Evolutionary conservation across 2,888 invertebrate species (phyloP).

Genomic region (Sipha maydis): DNA sequence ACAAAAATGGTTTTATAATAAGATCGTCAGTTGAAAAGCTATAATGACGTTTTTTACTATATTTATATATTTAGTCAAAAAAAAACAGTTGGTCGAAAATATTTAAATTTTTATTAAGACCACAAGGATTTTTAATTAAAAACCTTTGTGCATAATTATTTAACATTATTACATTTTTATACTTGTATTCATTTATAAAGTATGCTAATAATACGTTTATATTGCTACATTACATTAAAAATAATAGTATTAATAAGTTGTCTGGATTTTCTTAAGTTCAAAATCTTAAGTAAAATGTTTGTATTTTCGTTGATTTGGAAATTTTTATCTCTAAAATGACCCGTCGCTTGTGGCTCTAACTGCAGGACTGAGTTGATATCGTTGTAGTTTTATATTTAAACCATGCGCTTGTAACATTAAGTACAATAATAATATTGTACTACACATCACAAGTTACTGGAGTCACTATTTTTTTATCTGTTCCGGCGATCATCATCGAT

Average conservation of each 20-base stretch:
- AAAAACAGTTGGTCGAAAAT: slow-evolving; percentile 1
- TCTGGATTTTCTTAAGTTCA: neutral
- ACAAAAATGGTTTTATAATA: neutral
- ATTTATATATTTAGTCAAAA: neutral
- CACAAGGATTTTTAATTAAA: slow-evolving; percentile 36
- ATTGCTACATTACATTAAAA: neutral
- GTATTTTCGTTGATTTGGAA: neutral
- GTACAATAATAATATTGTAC: neutral
- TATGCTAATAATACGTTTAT: slow-evolving; percentile 16
- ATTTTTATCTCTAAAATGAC: neutral
- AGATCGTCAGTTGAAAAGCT: neutral
- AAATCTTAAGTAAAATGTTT: neutral
- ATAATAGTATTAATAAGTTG: neutral
- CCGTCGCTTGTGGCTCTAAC: neutral
- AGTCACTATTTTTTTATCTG: neutral
- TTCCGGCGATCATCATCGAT: neutral
- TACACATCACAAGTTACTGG: neutral
- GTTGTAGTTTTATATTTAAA: neutral
- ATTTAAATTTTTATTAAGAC: slow-evolving; percentile 16
- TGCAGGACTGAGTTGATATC: neutral
- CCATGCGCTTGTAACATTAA: neutral
- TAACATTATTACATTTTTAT: slow-evolving; percentile 15
- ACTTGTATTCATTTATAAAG: neutral
- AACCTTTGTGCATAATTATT: slow-evolving; percentile 19
- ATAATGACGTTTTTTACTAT: slow-evolving; percentile 28